Evolutionary conservation across 35 echinoderm and acorn worm genomes (phyloP).

Genomic region (Eucidaris tribuloides): DNA sequence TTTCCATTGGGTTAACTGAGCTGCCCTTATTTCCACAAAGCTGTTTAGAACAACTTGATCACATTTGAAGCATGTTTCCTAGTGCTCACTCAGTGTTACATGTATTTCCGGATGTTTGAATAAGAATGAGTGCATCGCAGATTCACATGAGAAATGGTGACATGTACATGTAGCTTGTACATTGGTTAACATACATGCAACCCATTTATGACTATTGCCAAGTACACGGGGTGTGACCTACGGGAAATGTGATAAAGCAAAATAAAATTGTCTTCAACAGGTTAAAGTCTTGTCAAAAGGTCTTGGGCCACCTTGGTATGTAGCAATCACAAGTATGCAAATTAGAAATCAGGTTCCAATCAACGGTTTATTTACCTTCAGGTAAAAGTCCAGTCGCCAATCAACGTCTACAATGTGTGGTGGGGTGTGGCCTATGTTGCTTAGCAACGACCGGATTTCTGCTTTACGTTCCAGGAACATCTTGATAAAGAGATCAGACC

Average conservation of each 20-base stretch:
- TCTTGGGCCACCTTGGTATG: too few species aligned
- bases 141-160: too few species aligned
- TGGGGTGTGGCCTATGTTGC: constrained; percentile 64
- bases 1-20: too few species aligned
- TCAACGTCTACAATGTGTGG: constrained; percentile 95
- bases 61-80: too few species aligned
- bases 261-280: neutral
- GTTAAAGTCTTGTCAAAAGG: too few species aligned
- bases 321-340: neutral
- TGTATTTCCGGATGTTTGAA: too few species aligned
- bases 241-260: neutral
- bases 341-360: neutral
- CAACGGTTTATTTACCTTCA: constrained; percentile 92
- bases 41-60: too few species aligned
- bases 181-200: neutral
- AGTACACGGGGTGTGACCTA: too few species aligned
- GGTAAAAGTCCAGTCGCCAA: constrained; percentile 93
- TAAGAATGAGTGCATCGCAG: too few species aligned
- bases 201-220: neutral
- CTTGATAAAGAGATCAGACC: constrained; percentile 74
- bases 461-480: constrained; percentile 63
- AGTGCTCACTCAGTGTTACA: too few species aligned
- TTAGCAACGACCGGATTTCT: constrained; percentile 60
- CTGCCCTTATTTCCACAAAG: too few species aligned
- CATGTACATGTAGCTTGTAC: too few species aligned